Evolutionary conservation across 2,888 invertebrate species (phyloP).

Genomic region (Epsilonema sp.): DNA sequence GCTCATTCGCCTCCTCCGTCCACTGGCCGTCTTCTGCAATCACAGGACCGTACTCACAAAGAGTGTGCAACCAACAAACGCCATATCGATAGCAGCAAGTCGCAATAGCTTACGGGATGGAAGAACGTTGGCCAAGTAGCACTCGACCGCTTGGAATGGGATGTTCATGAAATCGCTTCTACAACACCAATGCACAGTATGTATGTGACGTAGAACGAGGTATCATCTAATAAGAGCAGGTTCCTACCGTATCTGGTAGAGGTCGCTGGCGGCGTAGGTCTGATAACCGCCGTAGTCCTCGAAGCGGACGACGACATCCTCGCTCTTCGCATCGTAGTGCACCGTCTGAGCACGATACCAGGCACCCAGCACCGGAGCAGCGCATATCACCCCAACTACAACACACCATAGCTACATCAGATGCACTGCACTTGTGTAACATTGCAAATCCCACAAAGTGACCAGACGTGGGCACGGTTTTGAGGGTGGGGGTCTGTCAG

Average conservation of each 20-base stretch:
- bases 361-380: slow-evolving; percentile 55
- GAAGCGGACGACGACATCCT: slow-evolving; percentile 57
- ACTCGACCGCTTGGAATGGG: slow-evolving; percentile 93
- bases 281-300: slow-evolving; percentile 89
- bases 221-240: slow-evolving; percentile 6
- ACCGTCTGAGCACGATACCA: slow-evolving; percentile 78
- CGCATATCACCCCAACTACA: slow-evolving; percentile 65
- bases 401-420: background rate
- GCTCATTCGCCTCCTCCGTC: slow-evolving; percentile 3
- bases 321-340: slow-evolving; percentile 40
- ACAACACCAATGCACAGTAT: slow-evolving; percentile 12
- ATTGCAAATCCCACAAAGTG: too few relatives aligned
- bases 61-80: background rate
- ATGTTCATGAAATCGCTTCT: slow-evolving; percentile 72
- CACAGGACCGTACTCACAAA: background rate
- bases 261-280: slow-evolving; percentile 49
- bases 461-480: too few relatives aligned
- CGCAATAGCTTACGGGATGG: too few relatives aligned
- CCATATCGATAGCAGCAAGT: background rate
- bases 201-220: background rate
- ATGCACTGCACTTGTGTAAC: too few relatives aligned
- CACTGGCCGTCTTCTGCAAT: slow-evolving; percentile 6
- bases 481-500: too few relatives aligned
- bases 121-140: slow-evolving; percentile 74
- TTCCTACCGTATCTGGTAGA: slow-evolving; percentile 56